These are phyloP conservation scores for Pterostichus niger DNA, from an alignment of 2,888 invertebrate species.

Conservation along the genomic window DNA sequence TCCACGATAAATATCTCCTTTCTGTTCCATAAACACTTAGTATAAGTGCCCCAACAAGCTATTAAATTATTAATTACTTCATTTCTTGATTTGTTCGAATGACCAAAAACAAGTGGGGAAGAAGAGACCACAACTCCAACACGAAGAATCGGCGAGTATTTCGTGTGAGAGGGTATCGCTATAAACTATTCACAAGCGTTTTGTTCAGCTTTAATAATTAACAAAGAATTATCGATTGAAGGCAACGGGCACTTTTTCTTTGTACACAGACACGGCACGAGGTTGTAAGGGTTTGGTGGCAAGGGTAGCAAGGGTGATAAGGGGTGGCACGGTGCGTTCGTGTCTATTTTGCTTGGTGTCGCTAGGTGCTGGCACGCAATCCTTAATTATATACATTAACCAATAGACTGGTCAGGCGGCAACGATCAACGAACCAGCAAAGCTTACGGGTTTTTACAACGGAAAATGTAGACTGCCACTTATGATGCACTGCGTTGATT, in stretches of 20 bases:
- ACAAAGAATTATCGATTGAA: conserved; percentile 55
- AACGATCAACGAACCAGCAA: conserved; percentile 14
- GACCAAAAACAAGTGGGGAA: neutral
- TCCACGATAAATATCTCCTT: too few species aligned
- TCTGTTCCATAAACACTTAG: too few species aligned
- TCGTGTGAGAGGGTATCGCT: neutral
- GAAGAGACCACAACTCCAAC: neutral
- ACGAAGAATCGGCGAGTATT: conserved; percentile 29
- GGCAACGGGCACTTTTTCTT: conserved; percentile 49
- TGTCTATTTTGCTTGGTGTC: conserved; percentile 58
- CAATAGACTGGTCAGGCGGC: conserved; percentile 51
- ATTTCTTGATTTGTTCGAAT: neutral
- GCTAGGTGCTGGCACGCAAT: conserved; percentile 52
- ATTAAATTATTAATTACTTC: conserved; percentile 7
- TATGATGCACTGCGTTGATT: conserved; percentile 3
- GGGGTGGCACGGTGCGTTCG: conserved; percentile 46
- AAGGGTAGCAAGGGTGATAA: neutral
- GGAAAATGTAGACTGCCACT: neutral
- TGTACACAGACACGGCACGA: conserved; percentile 24
- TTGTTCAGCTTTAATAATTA: conserved; percentile 57
- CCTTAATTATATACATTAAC: conserved; percentile 62
- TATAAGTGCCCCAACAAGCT: neutral
- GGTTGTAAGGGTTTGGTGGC: conserved; percentile 3
- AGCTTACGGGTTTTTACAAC: neutral
- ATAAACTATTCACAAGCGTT: conserved; percentile 53